phyloP scores from a whole-genome alignment of 2,888 invertebrate genomes.

The Arge pagana region DNA sequence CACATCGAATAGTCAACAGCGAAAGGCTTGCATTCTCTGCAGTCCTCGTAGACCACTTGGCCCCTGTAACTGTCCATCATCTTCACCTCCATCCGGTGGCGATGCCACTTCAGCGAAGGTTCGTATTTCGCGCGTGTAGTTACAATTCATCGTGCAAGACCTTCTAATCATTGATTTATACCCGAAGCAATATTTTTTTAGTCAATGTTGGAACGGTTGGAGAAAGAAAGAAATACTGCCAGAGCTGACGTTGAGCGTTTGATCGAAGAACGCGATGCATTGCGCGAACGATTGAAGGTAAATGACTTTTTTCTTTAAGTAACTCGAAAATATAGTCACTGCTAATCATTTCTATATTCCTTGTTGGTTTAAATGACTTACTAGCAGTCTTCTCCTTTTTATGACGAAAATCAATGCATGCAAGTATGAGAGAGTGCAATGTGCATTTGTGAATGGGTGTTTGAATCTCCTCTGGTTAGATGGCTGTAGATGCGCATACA shows the following conservation, averaged over 20 bases:
- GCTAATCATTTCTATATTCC: constrained; percentile 15
- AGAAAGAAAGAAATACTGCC: constrained; percentile 63
- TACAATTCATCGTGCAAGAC: background rate
- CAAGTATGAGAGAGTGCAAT: constrained; percentile 12
- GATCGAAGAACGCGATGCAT: constrained; percentile 65
- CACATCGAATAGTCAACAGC: constrained; percentile 36
- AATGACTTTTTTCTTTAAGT: constrained; percentile 24
- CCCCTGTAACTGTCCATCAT: constrained; percentile 32
- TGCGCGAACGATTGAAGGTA: constrained; percentile 65
- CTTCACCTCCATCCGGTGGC: constrained; percentile 25
- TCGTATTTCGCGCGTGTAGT: background rate
- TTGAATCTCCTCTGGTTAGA: constrained; percentile 38
- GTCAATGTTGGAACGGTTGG: constrained; percentile 55
- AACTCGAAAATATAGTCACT: background rate
- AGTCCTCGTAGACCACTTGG: constrained; percentile 34
- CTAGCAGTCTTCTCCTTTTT: background rate
- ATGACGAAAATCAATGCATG: background rate
- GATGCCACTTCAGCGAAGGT: constrained; percentile 37
- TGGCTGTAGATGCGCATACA: constrained; percentile 58
- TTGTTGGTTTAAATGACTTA: constrained; percentile 20
- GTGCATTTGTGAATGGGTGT: constrained; percentile 27
- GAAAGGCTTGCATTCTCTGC: constrained; percentile 33
- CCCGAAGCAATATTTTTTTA: constrained; percentile 38
- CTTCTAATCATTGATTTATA: background rate
- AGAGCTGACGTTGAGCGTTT: constrained; percentile 63